These are phyloP conservation scores for Philereme vetulata DNA, from an alignment of 2,888 invertebrate genomes.

Conservation along the genomic window DNA sequence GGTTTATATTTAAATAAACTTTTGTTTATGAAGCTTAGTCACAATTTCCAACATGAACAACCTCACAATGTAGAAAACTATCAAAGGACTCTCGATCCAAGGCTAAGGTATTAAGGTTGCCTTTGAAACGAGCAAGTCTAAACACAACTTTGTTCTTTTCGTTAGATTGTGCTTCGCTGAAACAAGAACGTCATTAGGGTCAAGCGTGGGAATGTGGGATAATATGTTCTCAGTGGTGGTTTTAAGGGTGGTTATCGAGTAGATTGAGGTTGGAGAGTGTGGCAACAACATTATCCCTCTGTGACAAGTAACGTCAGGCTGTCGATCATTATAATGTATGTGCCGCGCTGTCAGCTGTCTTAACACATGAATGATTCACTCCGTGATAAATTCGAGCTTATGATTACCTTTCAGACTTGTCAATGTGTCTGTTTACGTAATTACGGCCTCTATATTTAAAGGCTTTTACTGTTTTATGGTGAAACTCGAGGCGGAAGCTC, in stretches of 20 bases:
- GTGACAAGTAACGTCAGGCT: constrained; percentile 81
- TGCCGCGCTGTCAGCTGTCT: constrained; percentile 82
- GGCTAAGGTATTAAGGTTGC: constrained; percentile 54
- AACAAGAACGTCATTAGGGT: constrained; percentile 57
- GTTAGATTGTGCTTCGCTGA: constrained; percentile 63
- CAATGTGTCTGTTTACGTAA: constrained; percentile 82
- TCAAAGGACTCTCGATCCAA: constrained; percentile 57
- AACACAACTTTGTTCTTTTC: constrained; percentile 76
- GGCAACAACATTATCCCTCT: constrained; percentile 81
- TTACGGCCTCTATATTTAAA: constrained; percentile 71
- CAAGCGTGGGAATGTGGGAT: constrained; percentile 29
- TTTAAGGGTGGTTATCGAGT: constrained; percentile 42
- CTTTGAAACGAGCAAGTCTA: constrained; percentile 50
- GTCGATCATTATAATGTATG: constrained; percentile 84
- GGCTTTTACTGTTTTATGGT: constrained; percentile 69
- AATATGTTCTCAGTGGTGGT: constrained; percentile 33
- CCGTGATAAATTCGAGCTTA: constrained; percentile 83
- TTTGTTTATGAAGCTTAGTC: constrained; percentile 52
- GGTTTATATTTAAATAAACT: constrained; percentile 27
- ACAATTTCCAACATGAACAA: constrained; percentile 63
- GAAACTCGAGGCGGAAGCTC: constrained; percentile 64
- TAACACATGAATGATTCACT: constrained; percentile 82
- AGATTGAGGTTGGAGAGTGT: constrained; percentile 49
- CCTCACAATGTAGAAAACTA: constrained; percentile 52
- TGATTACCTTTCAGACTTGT: constrained; percentile 83